A percentile compares a stretch with the other conserved stretches of the same genome.
These are phyloP conservation scores for Drosophila pseudotakahashii DNA, from an alignment of 2,888 invertebrate species.

Conservation along the genomic window DNA sequence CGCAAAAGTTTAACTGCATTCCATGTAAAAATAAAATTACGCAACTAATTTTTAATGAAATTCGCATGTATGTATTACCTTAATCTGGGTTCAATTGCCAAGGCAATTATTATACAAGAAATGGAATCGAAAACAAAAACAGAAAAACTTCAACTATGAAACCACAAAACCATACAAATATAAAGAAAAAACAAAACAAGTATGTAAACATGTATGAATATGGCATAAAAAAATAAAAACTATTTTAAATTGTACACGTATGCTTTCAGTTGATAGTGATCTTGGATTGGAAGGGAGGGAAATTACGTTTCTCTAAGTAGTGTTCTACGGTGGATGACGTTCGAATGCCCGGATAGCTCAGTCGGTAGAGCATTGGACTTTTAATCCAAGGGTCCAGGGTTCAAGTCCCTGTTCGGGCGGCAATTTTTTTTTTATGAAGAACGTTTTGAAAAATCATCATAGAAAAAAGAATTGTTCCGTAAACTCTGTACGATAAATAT, in stretches of 20 bases:
- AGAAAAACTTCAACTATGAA: slow-evolving; percentile 58
- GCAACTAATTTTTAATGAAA: slow-evolving; percentile 68
- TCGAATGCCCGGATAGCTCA: slow-evolving; percentile 84
- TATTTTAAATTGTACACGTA: slow-evolving; percentile 68
- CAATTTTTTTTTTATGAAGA: slow-evolving; percentile 34
- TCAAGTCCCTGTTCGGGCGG: slow-evolving; percentile 85
- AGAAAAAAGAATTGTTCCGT: no score
- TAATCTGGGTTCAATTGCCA: slow-evolving; percentile 59
- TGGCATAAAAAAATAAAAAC: slow-evolving; percentile 75
- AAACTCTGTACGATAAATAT: no score
- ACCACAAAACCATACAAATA: slow-evolving; percentile 62
- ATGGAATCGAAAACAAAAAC: slow-evolving; percentile 34
- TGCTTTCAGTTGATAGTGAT: slow-evolving; percentile 17
- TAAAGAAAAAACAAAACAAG: slow-evolving; percentile 64
- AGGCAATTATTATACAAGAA: slow-evolving; percentile 47
- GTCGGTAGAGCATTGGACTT: slow-evolving; percentile 85
- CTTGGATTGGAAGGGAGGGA: neutral
- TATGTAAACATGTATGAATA: slow-evolving; percentile 77
- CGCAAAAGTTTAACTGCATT: slow-evolving; percentile 80
- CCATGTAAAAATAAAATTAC: slow-evolving; percentile 82
- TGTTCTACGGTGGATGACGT: neutral
- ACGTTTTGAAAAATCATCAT: no score
- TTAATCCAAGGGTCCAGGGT: slow-evolving; percentile 85
- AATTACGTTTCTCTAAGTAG: neutral
- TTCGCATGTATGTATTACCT: slow-evolving; percentile 56